Evolutionary conservation across 2,113 vertebrate genomes (phyloP).

Genomic region (Picathartes gymnocephalus): DNA sequence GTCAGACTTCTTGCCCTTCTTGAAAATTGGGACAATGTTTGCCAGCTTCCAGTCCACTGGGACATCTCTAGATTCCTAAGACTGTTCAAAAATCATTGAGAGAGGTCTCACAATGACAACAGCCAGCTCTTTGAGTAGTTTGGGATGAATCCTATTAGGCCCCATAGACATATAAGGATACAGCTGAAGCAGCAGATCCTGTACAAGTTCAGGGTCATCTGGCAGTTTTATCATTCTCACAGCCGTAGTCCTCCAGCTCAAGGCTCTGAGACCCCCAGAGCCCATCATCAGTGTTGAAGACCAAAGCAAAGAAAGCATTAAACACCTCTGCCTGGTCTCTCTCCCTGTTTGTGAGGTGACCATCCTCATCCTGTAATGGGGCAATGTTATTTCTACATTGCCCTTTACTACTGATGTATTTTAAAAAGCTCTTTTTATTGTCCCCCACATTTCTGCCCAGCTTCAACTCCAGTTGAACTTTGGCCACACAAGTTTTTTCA

Average conservation of each 20-base stretch:
- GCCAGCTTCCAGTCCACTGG: background rate
- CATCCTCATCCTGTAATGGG: background rate
- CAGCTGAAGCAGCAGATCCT: background rate
- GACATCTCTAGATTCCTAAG: background rate
- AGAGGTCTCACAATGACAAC: background rate
- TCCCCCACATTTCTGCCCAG: background rate
- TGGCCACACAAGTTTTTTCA: background rate
- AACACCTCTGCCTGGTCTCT: background rate
- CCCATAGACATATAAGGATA: background rate
- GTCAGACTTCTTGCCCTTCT: background rate
- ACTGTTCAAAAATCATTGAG: background rate
- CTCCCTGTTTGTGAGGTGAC: background rate
- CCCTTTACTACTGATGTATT: background rate
- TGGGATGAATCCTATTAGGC: background rate
- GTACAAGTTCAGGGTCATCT: background rate
- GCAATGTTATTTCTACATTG: background rate
- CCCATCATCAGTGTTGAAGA: background rate
- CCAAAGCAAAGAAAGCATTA: background rate
- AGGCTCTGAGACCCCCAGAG: background rate
- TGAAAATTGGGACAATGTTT: background rate
- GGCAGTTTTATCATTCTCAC: background rate
- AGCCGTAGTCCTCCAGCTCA: background rate
- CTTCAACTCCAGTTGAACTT: background rate
- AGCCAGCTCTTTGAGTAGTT: background rate
- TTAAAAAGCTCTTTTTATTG: background rate